Base-by-base conservation (phyloP, 1,140 invertebrate species). In the Leptestheria dahalacensis region DNA sequence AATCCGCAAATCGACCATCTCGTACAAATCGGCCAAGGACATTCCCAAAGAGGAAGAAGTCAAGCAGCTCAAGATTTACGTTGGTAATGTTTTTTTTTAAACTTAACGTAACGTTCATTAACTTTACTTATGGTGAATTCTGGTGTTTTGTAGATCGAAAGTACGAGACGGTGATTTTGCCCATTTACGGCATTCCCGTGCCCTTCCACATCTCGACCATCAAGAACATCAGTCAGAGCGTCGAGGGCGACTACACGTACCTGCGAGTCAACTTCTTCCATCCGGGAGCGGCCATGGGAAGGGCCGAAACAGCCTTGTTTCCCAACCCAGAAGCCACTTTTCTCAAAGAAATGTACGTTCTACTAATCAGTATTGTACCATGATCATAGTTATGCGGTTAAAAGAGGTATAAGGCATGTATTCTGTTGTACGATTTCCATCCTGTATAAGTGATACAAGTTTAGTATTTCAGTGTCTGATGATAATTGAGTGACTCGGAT, bases 121-220 rank as follows among this genome's bases (percentile, higher is more conserved):
- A 9, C 18, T 26, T 1, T n/a, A 54, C 10, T 18, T 50, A 59
- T 24, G 64, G 54, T 62, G 54, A 29, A 57, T 62, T 66, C 64
- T 64, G 66, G 62, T n/a, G n/a, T n/a, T n/a, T 78, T 81, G 62
- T 72, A 88, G 91, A 98, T 75, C 87, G 88, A 68, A 95, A 94
- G 73, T 96, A 96, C 71, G 94, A 99, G 75, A 97, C 93, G 11
- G 84, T 99, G 12, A 96, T 99, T 61, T 72, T 99, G 61, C 96
- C 96, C 0, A 82, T 99, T 64, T 97, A 93, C 76, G 95, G 95
- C 55, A 78, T 93, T 48, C 86, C 93, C 6, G 90, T 95, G 62
- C 95, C 96, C 59, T 99, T 97, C 72, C 96, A 99, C 70, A 99
- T 99, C 71, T 94, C 93, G 0, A 98, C 91, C 2, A 93, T 99